Percentiles rank a stretch among this genome's conserved stretches.
Evolutionary conservation across 2,797 vertebrate species (phyloP).

Genomic region (Poeciliopsis turneri): DNA sequence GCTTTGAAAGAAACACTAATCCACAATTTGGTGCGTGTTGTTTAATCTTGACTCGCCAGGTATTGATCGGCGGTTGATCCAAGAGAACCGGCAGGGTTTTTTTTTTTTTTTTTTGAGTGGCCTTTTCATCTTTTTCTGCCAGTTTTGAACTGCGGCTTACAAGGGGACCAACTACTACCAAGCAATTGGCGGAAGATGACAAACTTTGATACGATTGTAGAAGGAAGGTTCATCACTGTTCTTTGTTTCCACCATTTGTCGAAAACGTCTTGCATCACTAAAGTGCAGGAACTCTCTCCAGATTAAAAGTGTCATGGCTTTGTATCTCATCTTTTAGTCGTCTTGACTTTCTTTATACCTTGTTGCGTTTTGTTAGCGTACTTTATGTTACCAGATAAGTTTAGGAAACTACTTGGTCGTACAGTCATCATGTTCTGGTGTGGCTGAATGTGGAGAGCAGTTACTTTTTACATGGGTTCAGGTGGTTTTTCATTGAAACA

Average conservation of each 20-base stretch:
- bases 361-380: not conserved
- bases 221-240: not conserved
- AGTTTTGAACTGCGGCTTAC: not conserved
- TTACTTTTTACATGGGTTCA: not conserved
- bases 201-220: not conserved
- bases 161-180: not conserved
- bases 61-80: not conserved
- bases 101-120: not conserved
- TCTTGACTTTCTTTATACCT: not conserved
- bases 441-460: not conserved
- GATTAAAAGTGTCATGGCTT: not conserved
- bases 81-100: not conserved
- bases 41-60: not conserved
- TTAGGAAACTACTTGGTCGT: not conserved
- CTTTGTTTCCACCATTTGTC: not conserved
- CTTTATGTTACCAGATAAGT: not conserved
- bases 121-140: not conserved
- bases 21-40: constrained; percentile 6
- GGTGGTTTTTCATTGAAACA: not conserved
- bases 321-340: not conserved
- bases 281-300: not conserved
- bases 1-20: constrained; percentile 23
- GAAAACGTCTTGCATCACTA: not conserved
- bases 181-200: not conserved
- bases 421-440: not conserved